Evolutionary conservation across 64 coral and sea anemone species (phyloP).

Genomic region (Stichodactyla mertensii): DNA sequence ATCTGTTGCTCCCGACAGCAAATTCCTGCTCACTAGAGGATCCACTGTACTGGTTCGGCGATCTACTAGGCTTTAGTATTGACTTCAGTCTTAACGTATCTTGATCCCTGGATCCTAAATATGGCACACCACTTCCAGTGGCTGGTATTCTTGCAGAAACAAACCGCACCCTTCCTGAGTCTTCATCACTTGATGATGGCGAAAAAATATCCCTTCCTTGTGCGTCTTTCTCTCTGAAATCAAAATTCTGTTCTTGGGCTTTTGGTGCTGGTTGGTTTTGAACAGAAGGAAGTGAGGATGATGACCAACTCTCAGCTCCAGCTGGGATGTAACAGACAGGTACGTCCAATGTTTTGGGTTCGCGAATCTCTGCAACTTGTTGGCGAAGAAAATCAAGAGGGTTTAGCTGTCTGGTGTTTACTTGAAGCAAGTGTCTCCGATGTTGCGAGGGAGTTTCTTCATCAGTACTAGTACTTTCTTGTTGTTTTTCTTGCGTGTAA

Average conservation of each 20-base stretch:
- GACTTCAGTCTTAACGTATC: constrained; percentile 51
- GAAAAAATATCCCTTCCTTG: background rate
- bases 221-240: background rate
- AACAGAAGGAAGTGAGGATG: background rate
- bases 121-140: constrained; percentile 52
- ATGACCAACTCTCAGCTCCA: background rate
- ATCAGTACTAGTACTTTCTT: constrained; percentile 27
- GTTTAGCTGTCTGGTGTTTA: background rate
- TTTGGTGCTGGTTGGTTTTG: background rate
- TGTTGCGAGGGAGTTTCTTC: background rate
- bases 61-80: constrained; percentile 71
- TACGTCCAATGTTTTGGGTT: background rate
- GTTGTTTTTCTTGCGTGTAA: background rate
- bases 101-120: background rate
- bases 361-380: background rate
- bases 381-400: background rate
- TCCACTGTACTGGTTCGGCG: background rate
- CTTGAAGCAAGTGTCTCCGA: background rate
- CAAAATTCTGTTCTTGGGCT: background rate
- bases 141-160: constrained; percentile 86
- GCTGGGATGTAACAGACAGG: constrained; percentile 10
- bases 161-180: constrained; percentile 75
- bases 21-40: constrained; percentile 54
- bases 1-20: background rate
- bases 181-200: constrained; percentile 64